A percentile compares a stretch with the other conserved stretches of the same genome.
These are phyloP conservation scores for Sesamia nonagrioides DNA, from an alignment of 1,140 invertebrate species.

Conservation along the genomic window DNA sequence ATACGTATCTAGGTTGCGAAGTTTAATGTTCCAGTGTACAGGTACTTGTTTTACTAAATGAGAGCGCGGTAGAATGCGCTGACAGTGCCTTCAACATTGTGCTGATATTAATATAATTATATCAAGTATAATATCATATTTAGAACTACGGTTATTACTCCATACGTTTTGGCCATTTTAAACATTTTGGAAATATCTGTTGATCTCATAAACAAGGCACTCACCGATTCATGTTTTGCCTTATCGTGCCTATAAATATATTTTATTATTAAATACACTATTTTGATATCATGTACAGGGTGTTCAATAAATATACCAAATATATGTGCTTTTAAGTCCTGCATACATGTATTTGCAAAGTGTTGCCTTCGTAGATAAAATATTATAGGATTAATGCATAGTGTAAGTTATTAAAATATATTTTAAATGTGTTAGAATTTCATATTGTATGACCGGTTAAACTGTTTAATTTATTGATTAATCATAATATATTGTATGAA, in stretches of 20 bases:
- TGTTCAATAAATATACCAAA: constrained; percentile 85
- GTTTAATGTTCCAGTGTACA: constrained; percentile 17
- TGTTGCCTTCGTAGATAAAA: constrained; percentile 79
- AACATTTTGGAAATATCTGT: constrained; percentile 56
- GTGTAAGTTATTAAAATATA: constrained; percentile 33
- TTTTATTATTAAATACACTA: constrained; percentile 71
- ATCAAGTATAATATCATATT: not conserved
- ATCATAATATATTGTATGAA: constrained; percentile 56
- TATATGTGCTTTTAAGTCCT: constrained; percentile 81
- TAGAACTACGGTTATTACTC: constrained; percentile 2
- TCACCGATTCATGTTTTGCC: constrained; percentile 67
- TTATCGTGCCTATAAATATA: constrained; percentile 77
- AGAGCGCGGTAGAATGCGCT: constrained; percentile 29
- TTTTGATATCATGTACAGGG: constrained; percentile 85
- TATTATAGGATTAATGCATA: constrained; percentile 20
- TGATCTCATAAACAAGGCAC: constrained; percentile 78
- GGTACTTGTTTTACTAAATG: constrained; percentile 36
- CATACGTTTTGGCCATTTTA: constrained; percentile 44
- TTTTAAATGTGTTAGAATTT: constrained; percentile 50
- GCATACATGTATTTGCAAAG: constrained; percentile 66
- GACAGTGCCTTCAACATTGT: constrained; percentile 55
- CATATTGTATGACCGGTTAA: constrained; percentile 63
- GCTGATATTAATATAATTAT: constrained; percentile 40
- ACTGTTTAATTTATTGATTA: constrained; percentile 75
- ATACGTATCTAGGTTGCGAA: constrained; percentile 42